A percentile compares a stretch with the other conserved stretches of the same genome.
phyloP scores from a whole-genome alignment of 2,113 vertebrate species.

The Parotia lawesii region DNA sequence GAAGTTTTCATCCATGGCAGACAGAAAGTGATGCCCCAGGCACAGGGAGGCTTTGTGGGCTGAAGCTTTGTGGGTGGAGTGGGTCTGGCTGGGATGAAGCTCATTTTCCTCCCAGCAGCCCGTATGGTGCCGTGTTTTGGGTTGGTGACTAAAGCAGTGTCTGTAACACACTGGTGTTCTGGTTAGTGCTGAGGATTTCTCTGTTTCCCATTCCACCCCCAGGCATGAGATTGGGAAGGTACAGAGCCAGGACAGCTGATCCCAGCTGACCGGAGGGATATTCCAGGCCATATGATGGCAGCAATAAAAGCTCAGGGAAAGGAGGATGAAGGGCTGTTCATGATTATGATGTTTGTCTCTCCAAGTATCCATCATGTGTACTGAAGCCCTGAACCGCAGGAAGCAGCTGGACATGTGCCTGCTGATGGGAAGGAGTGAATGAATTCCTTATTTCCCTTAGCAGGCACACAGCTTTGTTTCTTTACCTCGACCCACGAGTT shows the following conservation, averaged over 20 bases:
- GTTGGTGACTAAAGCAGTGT: neutral
- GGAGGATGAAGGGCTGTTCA: neutral
- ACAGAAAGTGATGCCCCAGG: neutral
- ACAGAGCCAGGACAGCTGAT: neutral
- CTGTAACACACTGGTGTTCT: neutral
- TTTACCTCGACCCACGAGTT: neutral
- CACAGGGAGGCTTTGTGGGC: neutral
- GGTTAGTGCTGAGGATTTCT: neutral
- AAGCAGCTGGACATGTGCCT: neutral
- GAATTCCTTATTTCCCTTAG: neutral
- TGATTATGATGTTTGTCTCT: neutral
- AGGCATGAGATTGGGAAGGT: neutral
- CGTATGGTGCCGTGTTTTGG: rapidly evolving
- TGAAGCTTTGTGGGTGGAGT: neutral
- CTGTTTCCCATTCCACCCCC: neutral
- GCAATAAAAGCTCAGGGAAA: neutral
- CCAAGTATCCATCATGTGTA: neutral
- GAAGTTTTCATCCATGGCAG: neutral
- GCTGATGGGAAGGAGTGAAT: neutral
- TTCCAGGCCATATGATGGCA: neutral
- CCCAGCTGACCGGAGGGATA: neutral
- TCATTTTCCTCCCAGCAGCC: neutral
- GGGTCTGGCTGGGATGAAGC: neutral
- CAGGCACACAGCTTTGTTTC: neutral
- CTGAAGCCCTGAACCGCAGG: neutral